Conservation (phyloP, 1,140 invertebrate genomes). For the Atta texana region DNA sequence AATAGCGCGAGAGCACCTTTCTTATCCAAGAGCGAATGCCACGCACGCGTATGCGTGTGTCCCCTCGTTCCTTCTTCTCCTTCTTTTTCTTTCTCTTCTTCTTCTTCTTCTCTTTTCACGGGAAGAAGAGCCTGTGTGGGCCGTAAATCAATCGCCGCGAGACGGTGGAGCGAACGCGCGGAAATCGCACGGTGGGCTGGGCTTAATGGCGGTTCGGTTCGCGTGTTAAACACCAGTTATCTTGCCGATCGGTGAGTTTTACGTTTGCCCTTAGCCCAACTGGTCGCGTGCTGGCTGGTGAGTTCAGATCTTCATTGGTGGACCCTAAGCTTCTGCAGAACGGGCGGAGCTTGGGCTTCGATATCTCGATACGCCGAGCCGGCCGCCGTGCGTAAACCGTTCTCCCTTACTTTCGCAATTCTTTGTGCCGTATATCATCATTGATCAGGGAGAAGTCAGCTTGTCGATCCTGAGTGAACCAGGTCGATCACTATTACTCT, state of each 20-base stretch:
- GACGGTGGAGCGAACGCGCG: conserved; percentile 59
- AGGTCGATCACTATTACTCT: neutral
- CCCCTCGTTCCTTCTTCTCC: conserved; percentile 42
- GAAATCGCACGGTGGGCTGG: conserved; percentile 74
- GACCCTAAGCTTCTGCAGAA: conserved; percentile 65
- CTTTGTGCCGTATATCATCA: conserved; percentile 34
- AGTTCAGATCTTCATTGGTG: conserved; percentile 78
- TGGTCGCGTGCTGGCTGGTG: conserved; percentile 78
- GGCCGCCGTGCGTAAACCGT: conserved; percentile 21
- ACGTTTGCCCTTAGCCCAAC: conserved; percentile 80
- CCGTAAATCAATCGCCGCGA: conserved; percentile 74
- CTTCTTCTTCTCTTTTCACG: conserved; percentile 51
- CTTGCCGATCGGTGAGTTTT: conserved; percentile 81
- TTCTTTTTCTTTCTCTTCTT: conserved; percentile 30
- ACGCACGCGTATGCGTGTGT: conserved; percentile 64
- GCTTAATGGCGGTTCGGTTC: conserved; percentile 78
- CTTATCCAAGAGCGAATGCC: conserved; percentile 12
- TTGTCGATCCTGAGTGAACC: neutral
- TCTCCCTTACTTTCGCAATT: neutral
- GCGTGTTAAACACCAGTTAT: conserved; percentile 83
- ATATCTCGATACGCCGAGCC: conserved; percentile 57
- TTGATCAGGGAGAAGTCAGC: conserved; percentile 2
- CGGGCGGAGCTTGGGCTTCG: conserved; percentile 73
- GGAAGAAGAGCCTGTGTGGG: conserved; percentile 63
- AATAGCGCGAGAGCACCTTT: conserved; percentile 53